Conservation (phyloP, 2,888 invertebrate genomes). For the Rapana venosa region DNA sequence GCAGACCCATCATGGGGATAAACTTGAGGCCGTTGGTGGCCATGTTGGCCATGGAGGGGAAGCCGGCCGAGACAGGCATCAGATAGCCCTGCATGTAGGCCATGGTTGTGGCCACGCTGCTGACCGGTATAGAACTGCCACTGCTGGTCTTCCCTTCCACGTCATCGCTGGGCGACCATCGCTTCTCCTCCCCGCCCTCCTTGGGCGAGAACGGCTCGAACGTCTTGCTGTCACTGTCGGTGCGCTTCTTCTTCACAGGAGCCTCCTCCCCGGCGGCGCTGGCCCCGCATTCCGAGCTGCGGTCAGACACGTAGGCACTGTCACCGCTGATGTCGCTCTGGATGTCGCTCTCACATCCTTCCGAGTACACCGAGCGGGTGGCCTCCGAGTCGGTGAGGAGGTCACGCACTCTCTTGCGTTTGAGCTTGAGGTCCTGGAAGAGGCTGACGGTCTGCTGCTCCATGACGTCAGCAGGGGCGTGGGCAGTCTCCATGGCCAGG, state of each 20-base stretch:
- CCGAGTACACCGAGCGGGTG: slow-evolving; percentile 37
- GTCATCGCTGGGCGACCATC: neutral
- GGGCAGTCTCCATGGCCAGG: neutral
- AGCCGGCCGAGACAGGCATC: slow-evolving; percentile 54
- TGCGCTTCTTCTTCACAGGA: slow-evolving; percentile 37
- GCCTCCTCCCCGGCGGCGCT: slow-evolving; percentile 38
- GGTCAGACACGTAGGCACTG: slow-evolving; percentile 61
- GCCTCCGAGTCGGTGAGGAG: slow-evolving; percentile 86
- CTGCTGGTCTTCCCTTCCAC: neutral
- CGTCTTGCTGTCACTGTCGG: neutral
- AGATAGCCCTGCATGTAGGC: slow-evolving; percentile 46
- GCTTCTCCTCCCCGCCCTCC: slow-evolving; percentile 1
- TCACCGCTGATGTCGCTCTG: slow-evolving; percentile 60
- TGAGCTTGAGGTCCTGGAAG: slow-evolving; percentile 84
- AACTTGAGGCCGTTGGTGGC: slow-evolving; percentile 55
- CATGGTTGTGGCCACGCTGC: slow-evolving; percentile 37
- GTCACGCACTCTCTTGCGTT: slow-evolving; percentile 98
- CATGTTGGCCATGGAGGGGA: slow-evolving; percentile 48
- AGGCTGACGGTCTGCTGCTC: slow-evolving; percentile 48
- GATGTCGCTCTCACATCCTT: slow-evolving; percentile 57
- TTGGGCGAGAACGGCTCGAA: slow-evolving; percentile 45
- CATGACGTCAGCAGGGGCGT: slow-evolving; percentile 25
- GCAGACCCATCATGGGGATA: slow-evolving; percentile 60
- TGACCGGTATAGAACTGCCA: slow-evolving; percentile 1
- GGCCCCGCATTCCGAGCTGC: slow-evolving; percentile 49